Evolutionary conservation across 2,797 vertebrate species (phyloP).

Genomic region (Jordanella pulchra): DNA sequence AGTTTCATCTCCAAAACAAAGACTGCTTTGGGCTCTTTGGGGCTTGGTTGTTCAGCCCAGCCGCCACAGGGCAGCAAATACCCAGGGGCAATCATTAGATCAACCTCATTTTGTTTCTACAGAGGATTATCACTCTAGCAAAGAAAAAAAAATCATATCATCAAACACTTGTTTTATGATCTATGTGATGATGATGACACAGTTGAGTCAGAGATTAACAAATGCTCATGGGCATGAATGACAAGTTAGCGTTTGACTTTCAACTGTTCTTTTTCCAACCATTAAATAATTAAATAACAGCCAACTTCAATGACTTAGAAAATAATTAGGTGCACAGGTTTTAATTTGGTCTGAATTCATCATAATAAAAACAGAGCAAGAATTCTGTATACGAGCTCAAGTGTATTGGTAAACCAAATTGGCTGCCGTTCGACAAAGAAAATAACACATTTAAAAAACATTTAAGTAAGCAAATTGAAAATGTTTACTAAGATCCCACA

Average conservation of each 20-base stretch:
- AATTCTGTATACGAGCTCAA: background rate
- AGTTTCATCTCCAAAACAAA: conserved; percentile 2
- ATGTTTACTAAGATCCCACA: background rate
- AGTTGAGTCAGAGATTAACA: background rate
- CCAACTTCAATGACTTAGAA: background rate
- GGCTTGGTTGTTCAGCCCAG: background rate
- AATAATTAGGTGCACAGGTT: background rate
- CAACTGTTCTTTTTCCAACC: background rate
- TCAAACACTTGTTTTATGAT: background rate
- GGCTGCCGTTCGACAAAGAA: background rate
- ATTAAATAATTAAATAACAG: background rate
- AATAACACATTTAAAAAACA: background rate
- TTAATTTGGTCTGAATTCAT: background rate
- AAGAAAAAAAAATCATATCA: background rate
- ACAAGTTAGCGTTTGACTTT: background rate
- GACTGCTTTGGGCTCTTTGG: background rate
- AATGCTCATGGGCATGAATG: background rate
- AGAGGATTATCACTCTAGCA: background rate
- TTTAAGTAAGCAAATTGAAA: background rate
- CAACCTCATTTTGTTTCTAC: background rate
- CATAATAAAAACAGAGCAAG: background rate
- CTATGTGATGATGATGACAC: background rate
- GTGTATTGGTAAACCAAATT: too few relatives aligned
- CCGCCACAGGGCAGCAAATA: background rate
- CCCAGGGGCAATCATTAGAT: background rate